Conservation (phyloP, 1,140 invertebrate genomes). For the Aricia agestis region DNA sequence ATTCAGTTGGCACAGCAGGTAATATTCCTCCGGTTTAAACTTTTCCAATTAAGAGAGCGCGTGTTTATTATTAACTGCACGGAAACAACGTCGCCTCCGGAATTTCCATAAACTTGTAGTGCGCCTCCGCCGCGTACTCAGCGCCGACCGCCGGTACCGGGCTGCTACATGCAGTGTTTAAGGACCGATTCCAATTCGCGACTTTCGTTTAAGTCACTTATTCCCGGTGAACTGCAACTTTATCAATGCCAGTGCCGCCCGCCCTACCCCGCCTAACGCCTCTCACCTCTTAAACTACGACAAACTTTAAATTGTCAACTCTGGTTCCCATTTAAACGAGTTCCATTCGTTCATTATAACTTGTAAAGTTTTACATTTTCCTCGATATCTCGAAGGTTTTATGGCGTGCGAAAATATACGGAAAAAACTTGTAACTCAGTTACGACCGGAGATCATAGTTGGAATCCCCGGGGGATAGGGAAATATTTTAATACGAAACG, state of each 20-base stretch:
- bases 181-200: constrained; percentile 44
- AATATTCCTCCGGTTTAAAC: constrained; percentile 15
- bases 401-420: constrained; percentile 16
- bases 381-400: constrained; percentile 18
- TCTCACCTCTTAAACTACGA: constrained; percentile 49
- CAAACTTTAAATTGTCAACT: constrained; percentile 71
- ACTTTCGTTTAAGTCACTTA: constrained; percentile 49
- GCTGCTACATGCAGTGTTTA: constrained; percentile 40
- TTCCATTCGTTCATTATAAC: constrained; percentile 55
- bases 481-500: constrained; percentile 53
- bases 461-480: constrained; percentile 32
- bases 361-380: constrained; percentile 33
- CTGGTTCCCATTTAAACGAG: constrained; percentile 49
- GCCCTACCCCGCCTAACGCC: constrained; percentile 35
- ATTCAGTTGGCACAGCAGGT: neutral
- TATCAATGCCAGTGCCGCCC: constrained; percentile 45
- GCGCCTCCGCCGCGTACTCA: constrained; percentile 5
- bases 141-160: constrained; percentile 19
- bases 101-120: constrained; percentile 32
- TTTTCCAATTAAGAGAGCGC: constrained; percentile 27
- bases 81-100: constrained; percentile 30
- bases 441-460: constrained; percentile 29
- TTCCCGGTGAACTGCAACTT: constrained; percentile 51
- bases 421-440: constrained; percentile 18
- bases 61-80: constrained; percentile 29